Base-by-base conservation (phyloP, 2,888 invertebrate species). In the Eupithecia subumbrata region DNA sequence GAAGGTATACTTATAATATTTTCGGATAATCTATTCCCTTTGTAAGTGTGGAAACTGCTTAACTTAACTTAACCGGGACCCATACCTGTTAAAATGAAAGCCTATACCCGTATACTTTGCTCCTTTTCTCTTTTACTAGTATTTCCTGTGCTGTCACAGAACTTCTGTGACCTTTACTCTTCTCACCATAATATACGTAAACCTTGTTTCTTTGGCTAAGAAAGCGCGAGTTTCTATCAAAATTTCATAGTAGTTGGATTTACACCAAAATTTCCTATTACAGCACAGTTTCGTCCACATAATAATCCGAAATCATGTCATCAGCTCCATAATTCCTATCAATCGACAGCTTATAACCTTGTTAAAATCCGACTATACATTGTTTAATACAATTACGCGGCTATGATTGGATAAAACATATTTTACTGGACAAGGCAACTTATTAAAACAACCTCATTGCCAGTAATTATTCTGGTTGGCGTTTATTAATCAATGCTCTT, bases 381-480 rank as follows among this genome's bases (percentile, higher is more conserved):
- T 14, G 16, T 68, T 68, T 40, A 68, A 68, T 68, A 34, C 68
- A 68, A 68, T 68, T 43, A 43, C 34, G 22, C 22, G 25, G 22
- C 68, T 22, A 18, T 69, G 40, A 75, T 75, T 75, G 75, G 75
- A 43, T 75, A 40, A 52, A 74, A 75, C 64, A 60, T 37, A 64
- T 52, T 72, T 22, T 37, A 45, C 69, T 66, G 40, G 60, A 43
- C 68, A 69, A 69, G 30, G 22, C 56, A 67, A 45, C 34, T 56
- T 75, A 75, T 75, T 75, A 71, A 74, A 74, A 60, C 43, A 45
- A 37, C 43, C 25, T 56, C 66, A 75, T 75, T 71, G 34, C 30
- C 25, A 66, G 68, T 68, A 71, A 71, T 74, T 52, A 74, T 66
- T 45, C 25, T 22, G 69, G n/a, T 63, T 40, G 72, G 63, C 63